phyloP scores from a whole-genome alignment of 2,113 vertebrate genomes.

The Eonycteris spelaea region DNA sequence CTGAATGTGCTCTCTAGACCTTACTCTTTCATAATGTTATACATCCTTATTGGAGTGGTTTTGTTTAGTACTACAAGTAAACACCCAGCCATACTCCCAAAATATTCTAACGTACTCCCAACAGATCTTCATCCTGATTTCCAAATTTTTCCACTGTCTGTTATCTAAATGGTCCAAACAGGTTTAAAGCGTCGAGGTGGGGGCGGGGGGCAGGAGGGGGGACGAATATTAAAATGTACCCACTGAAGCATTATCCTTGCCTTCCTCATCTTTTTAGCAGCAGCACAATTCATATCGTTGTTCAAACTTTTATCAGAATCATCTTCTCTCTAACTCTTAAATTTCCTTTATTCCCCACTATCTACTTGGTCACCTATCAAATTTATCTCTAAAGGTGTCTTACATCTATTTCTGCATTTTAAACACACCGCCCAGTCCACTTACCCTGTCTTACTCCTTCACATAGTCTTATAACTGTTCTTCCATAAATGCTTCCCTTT shows the following conservation, averaged over 20 bases:
- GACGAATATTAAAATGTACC: neutral
- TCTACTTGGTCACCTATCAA: neutral
- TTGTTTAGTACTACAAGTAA: neutral
- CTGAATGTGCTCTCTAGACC: neutral
- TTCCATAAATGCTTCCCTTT: neutral
- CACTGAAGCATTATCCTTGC: neutral
- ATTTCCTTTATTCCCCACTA: neutral
- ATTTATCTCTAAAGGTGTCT: neutral
- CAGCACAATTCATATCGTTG: neutral
- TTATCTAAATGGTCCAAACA: neutral
- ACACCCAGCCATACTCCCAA: neutral
- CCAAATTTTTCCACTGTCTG: neutral
- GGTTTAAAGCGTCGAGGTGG: neutral
- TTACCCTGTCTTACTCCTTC: neutral
- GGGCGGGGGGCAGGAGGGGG: no score
- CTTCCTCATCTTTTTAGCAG: neutral
- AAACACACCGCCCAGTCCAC: neutral
- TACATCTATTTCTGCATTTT: neutral
- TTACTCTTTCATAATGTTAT: neutral
- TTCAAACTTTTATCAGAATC: neutral
- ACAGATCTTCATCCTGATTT: neutral
- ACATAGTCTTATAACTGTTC: neutral
- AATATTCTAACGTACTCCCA: neutral
- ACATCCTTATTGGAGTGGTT: neutral
- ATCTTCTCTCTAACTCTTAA: neutral